Evolutionary conservation across 2,888 invertebrate genomes (phyloP).

Genomic region (Cerastis rubricosa): DNA sequence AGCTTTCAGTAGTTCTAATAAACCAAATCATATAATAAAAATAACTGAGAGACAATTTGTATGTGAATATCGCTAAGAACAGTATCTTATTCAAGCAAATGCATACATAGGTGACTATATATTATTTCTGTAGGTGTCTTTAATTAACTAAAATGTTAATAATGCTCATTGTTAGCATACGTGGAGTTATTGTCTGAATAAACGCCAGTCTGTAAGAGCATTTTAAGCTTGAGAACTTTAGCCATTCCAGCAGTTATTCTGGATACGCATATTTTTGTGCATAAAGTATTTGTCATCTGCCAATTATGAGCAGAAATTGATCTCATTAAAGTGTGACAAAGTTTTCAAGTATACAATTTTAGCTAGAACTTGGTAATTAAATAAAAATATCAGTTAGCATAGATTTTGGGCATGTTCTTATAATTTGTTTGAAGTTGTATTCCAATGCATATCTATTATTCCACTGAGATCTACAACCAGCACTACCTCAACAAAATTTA

Average conservation of each 20-base stretch:
- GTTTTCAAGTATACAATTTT: background rate
- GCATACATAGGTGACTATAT: slow-evolving; percentile 33
- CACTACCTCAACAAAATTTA: background rate
- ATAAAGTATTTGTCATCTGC: slow-evolving; percentile 18
- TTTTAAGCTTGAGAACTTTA: slow-evolving; percentile 63
- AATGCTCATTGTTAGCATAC: slow-evolving; percentile 65
- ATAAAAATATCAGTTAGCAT: background rate
- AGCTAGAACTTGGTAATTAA: background rate
- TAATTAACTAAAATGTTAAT: slow-evolving; percentile 68
- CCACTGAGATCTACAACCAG: background rate
- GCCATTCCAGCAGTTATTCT: slow-evolving; percentile 58
- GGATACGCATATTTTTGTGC: slow-evolving; percentile 29
- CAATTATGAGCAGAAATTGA: slow-evolving; percentile 11
- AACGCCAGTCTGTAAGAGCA: slow-evolving; percentile 51
- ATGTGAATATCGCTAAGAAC: slow-evolving; percentile 25
- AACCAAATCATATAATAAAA: background rate
- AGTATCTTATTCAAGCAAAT: slow-evolving; percentile 41
- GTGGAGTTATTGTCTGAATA: slow-evolving; percentile 59
- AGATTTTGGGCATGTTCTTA: background rate
- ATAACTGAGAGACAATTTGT: slow-evolving; percentile 1
- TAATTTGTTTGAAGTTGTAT: background rate
- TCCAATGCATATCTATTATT: background rate
- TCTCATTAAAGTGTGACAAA: background rate
- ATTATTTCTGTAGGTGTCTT: slow-evolving; percentile 38
- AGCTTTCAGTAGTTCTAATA: slow-evolving; percentile 4